phyloP scores from a whole-genome alignment of 2,797 vertebrate genomes.

The Macropus fuliginosus region DNA sequence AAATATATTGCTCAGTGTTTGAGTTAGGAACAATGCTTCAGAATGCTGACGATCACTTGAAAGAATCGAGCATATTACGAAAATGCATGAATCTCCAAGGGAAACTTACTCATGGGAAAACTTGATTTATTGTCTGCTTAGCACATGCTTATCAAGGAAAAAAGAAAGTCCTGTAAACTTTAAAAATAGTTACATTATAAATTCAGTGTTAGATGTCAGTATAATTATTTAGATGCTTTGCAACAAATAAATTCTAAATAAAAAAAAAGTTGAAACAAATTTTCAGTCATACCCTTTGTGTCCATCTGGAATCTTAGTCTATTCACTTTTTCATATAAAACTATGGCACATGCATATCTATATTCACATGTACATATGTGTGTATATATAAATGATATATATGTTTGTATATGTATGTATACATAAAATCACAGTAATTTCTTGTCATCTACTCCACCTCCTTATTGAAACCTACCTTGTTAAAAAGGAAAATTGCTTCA shows the following conservation, averaged over 20 bases:
- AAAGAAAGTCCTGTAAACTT: neutral
- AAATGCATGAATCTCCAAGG: neutral
- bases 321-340: neutral
- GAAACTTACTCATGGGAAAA: neutral
- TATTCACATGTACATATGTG: neutral
- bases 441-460: neutral
- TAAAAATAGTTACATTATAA: neutral
- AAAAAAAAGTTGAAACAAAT: neutral
- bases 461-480: neutral
- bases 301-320: neutral
- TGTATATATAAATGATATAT: too few species aligned
- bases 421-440: neutral
- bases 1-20: neutral
- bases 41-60: neutral
- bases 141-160: neutral
- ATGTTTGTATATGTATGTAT: neutral
- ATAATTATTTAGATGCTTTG: neutral
- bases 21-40: neutral
- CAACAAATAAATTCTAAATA: neutral
- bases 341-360: neutral
- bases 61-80: neutral
- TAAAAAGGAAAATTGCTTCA: neutral
- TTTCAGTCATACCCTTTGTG: neutral
- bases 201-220: neutral
- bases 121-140: neutral